Evolutionary conservation across 1,140 invertebrate genomes (phyloP).

Genomic region (Thrips palmi): DNA sequence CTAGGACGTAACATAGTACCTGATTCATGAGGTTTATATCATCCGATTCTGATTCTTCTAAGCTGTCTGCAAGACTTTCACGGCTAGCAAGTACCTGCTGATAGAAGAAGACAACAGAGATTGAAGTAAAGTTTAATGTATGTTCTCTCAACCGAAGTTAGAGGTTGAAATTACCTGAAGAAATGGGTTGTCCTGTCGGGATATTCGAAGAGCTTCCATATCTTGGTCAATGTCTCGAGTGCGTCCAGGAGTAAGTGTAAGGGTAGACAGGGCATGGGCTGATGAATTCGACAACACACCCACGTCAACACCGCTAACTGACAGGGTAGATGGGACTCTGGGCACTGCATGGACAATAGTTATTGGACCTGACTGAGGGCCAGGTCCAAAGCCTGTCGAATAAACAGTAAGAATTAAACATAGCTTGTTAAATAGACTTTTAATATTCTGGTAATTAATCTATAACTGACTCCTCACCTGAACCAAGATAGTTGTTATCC

Average conservation of each 20-base stretch:
- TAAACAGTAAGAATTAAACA: too few relatives aligned
- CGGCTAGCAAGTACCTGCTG: slow-evolving; percentile 54
- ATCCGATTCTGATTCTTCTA: slow-evolving; percentile 52
- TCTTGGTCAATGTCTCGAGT: slow-evolving; percentile 62
- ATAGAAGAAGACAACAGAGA: slow-evolving; percentile 17
- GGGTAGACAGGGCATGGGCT: slow-evolving; percentile 34
- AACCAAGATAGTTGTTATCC: too few relatives aligned
- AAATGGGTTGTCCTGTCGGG: slow-evolving; percentile 66
- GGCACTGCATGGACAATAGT: too few relatives aligned
- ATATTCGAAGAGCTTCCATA: slow-evolving; percentile 59
- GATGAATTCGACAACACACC: slow-evolving; percentile 25
- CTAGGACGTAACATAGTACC: slow-evolving; percentile 22
- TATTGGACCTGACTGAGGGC: too few relatives aligned
- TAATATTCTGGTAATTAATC: too few relatives aligned
- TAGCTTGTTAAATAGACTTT: too few relatives aligned
- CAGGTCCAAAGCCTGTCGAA: too few relatives aligned
- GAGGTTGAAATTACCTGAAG: too few relatives aligned
- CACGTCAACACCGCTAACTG: slow-evolving; percentile 28
- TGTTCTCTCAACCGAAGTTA: slow-evolving; percentile 6
- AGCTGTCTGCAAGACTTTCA: slow-evolving; percentile 49
- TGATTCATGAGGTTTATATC: slow-evolving; percentile 57
- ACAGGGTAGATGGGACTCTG: slow-evolving; percentile 30
- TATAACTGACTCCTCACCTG: too few relatives aligned
- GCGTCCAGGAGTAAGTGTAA: slow-evolving; percentile 49
- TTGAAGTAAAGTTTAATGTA: slow-evolving; percentile 9